A percentile compares a stretch with the other conserved stretches of the same genome.
Evolutionary conservation across 2,888 invertebrate species (phyloP).

Genomic region (Ennomos erosarius): DNA sequence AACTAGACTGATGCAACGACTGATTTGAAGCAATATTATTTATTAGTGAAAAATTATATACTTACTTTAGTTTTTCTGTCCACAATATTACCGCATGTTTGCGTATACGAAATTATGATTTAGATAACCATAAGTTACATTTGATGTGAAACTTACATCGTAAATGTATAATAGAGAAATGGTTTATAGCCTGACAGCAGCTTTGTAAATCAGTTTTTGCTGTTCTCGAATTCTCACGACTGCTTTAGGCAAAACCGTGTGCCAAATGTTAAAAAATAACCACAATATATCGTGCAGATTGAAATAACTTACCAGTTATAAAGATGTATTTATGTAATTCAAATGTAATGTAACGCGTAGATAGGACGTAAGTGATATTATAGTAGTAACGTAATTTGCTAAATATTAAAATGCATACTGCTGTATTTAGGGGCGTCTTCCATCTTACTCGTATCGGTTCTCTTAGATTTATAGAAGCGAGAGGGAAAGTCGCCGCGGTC

Average conservation of each 20-base stretch:
- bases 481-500: conserved; percentile 50
- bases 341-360: conserved; percentile 69
- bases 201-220: conserved; percentile 28
- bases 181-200: conserved; percentile 23
- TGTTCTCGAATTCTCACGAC: conserved; percentile 28
- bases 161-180: conserved; percentile 3
- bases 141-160: conserved; percentile 10
- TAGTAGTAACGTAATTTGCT: conserved; percentile 65
- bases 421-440: conserved; percentile 85
- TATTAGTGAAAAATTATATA: conserved; percentile 68
- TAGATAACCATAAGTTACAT: conserved; percentile 40
- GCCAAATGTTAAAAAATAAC: conserved; percentile 70
- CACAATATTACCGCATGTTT: conserved; percentile 26
- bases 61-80: conserved; percentile 46
- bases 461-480: conserved; percentile 64
- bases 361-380: conserved; percentile 79
- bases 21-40: conserved; percentile 84
- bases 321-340: conserved; percentile 71
- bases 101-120: conserved; percentile 30
- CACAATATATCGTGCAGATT: conserved; percentile 64
- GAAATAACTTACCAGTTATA: conserved; percentile 63
- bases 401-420: conserved; percentile 77
- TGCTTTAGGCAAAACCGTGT: conserved; percentile 56
- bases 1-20: conserved; percentile 80
- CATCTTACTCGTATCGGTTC: conserved; percentile 79